These are phyloP conservation scores for Plebejus melissa DNA, from an alignment of 2,888 invertebrate genomes.

Conservation along the genomic window DNA sequence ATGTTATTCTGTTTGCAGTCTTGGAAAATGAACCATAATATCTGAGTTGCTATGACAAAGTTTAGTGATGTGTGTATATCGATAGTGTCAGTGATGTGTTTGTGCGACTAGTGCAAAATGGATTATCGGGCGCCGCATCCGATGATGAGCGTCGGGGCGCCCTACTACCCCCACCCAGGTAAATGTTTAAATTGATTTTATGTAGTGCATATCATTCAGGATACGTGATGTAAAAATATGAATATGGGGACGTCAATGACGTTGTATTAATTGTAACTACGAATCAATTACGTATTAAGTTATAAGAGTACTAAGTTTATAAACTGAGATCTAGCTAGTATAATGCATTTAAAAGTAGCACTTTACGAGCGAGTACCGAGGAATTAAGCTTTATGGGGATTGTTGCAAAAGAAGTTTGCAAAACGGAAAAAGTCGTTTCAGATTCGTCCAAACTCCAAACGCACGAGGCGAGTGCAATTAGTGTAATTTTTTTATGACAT, in stretches of 20 bases:
- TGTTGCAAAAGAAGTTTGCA: too few species aligned
- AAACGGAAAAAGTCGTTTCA: neutral
- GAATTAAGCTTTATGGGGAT: too few species aligned
- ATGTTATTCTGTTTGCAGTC: conserved; percentile 14
- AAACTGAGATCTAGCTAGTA: neutral
- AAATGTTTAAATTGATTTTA: conserved; percentile 37
- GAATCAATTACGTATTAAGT: too few species aligned
- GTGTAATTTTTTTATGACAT: neutral
- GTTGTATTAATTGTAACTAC: too few species aligned
- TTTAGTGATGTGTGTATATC: conserved; percentile 29
- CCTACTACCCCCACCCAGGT: conserved; percentile 71
- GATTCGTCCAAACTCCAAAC: neutral
- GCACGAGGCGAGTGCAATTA: neutral
- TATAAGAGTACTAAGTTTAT: neutral
- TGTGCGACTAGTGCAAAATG: conserved; percentile 54
- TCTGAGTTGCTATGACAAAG: conserved; percentile 1
- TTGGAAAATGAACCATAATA: conserved; percentile 1
- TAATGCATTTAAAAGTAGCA: too few species aligned
- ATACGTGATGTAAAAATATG: neutral
- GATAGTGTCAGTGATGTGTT: conserved; percentile 41
- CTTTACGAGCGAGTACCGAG: too few species aligned
- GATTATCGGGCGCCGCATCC: conserved; percentile 72
- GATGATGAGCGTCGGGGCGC: conserved; percentile 59
- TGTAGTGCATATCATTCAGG: neutral
- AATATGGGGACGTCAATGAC: neutral